A percentile compares a stretch with the other conserved stretches of the same genome.
These are phyloP conservation scores for Oopsacas minuta DNA, from an alignment of 37 sponge, comb jelly and placozoan genomes.

Conservation along the genomic window DNA sequence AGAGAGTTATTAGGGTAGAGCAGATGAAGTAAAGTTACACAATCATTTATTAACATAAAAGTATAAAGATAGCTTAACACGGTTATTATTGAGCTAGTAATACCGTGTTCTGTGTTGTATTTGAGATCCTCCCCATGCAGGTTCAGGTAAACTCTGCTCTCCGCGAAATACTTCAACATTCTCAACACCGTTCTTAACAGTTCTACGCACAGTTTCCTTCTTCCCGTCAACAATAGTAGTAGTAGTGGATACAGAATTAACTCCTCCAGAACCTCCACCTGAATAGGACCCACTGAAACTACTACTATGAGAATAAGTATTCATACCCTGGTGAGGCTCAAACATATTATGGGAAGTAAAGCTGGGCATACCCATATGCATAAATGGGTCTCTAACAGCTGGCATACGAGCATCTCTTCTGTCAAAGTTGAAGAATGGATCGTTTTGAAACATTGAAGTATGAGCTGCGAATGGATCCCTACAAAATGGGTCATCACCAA, in stretches of 20 bases:
- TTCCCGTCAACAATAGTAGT: background rate
- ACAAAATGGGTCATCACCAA: background rate
- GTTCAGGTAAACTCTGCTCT: background rate
- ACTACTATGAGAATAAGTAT: background rate
- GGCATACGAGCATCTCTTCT: background rate
- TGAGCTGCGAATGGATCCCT: background rate
- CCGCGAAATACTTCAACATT: constrained; percentile 1
- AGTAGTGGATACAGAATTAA: background rate
- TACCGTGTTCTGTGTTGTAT: background rate
- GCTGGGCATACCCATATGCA: background rate
- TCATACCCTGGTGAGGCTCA: background rate
- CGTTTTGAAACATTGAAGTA: background rate
- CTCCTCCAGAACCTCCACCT: background rate
- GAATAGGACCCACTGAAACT: background rate
- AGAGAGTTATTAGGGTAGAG: no score
- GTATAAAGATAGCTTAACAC: no score
- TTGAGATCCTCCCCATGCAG: background rate
- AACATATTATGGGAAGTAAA: background rate
- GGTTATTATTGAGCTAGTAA: no score
- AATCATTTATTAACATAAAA: no score
- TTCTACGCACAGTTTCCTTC: background rate
- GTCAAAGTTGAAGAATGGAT: constrained; percentile 8
- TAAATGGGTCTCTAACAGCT: background rate
- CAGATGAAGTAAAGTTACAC: no score
- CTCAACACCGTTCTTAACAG: constrained; percentile 11